Evolutionary conservation across 2,888 invertebrate genomes (phyloP).

Genomic region (Leptothorax acervorum): DNA sequence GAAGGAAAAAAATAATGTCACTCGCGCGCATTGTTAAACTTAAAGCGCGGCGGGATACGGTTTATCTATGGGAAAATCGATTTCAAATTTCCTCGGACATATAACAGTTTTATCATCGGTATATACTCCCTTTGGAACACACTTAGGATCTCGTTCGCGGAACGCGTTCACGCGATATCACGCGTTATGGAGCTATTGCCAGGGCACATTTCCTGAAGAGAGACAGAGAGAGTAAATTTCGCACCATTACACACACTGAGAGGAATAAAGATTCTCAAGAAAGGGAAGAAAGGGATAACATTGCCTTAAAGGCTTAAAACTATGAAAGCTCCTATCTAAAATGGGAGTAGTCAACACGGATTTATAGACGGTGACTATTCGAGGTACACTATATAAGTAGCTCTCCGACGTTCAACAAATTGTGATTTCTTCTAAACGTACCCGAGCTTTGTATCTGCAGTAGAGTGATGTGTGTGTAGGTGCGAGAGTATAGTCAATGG

Average conservation of each 20-base stretch:
- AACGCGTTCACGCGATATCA: neutral
- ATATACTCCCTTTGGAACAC: neutral
- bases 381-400: neutral
- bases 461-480: neutral
- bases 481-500: constrained; percentile 21
- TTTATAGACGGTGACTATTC: constrained; percentile 18
- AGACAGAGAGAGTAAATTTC: constrained; percentile 1
- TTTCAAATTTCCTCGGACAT: neutral
- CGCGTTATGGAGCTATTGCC: neutral
- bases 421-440: constrained; percentile 34
- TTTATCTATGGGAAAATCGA: constrained; percentile 5
- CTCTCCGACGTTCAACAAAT: constrained; percentile 33
- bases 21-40: neutral
- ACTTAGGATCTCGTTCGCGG: neutral
- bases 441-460: constrained; percentile 20
- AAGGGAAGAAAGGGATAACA: neutral
- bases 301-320: constrained; percentile 13
- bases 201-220: neutral
- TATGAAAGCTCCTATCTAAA: neutral
- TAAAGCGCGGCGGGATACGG: neutral
- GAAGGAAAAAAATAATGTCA: neutral
- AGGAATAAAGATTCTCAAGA: neutral
- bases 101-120: constrained; percentile 20
- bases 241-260: constrained; percentile 4
- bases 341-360: neutral